Evolutionary conservation across 2,888 invertebrate genomes (phyloP).

Genomic region (Torymus aiolomorphi): DNA sequence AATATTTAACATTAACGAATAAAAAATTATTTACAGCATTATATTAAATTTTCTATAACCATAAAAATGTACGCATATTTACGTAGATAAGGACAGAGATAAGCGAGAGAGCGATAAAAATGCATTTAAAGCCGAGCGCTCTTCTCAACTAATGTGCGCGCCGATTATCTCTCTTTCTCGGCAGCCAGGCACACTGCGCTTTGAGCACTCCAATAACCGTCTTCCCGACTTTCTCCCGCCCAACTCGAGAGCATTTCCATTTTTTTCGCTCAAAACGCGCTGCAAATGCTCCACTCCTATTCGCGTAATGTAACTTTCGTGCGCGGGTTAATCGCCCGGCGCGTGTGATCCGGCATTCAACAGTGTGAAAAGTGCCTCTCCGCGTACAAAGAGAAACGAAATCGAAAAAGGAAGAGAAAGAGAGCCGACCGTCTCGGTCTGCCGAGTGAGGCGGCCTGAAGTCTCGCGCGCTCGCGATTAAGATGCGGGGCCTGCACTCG

Average conservation of each 20-base stretch:
- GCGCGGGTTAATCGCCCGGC: constrained; percentile 18
- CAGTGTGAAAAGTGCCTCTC: constrained; percentile 3
- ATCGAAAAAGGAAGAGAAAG: constrained; percentile 7
- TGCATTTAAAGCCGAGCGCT: no score
- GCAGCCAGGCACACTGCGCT: neutral
- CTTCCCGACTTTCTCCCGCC: constrained; percentile 3
- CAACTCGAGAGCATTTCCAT: neutral
- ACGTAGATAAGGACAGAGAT: no score
- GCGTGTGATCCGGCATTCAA: neutral
- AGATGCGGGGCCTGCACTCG: constrained; percentile 54
- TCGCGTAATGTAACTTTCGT: neutral
- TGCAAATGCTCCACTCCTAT: neutral
- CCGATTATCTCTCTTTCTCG: neutral
- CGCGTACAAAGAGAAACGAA: neutral
- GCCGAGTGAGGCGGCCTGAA: constrained; percentile 61
- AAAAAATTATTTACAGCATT: no score
- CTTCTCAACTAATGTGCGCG: neutral
- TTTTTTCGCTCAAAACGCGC: neutral
- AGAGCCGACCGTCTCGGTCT: constrained; percentile 60
- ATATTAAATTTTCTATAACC: no score
- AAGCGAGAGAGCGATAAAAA: no score
- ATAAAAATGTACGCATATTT: no score
- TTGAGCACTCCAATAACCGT: constrained; percentile 9
- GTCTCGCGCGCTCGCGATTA: constrained; percentile 46
- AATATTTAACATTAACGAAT: no score